Percentiles rank a stretch among this genome's conserved stretches.
These are phyloP conservation scores for Drosophila anomalipes DNA, from an alignment of 2,888 invertebrate genomes.

Conservation along the genomic window DNA sequence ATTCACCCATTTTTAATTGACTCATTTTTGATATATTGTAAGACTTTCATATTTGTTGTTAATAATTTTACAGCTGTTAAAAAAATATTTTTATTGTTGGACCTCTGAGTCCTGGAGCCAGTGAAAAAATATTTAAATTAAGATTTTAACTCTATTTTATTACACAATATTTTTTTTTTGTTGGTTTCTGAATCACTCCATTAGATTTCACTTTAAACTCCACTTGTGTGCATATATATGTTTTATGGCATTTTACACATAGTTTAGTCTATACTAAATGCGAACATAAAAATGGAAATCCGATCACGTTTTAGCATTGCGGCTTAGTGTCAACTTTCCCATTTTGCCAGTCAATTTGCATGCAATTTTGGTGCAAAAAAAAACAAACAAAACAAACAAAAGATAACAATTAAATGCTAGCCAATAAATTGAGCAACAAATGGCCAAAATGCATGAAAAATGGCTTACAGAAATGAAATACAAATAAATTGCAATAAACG, in stretches of 20 bases:
- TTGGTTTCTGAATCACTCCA: background rate
- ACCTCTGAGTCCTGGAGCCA: background rate
- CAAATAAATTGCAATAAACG: constrained; percentile 3
- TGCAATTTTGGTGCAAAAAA: constrained; percentile 20
- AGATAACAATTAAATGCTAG: constrained; percentile 38
- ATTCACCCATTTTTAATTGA: background rate
- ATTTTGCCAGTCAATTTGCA: constrained; percentile 44
- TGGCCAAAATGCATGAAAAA: constrained; percentile 33
- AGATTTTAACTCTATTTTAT: background rate
- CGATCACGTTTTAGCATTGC: constrained; percentile 70
- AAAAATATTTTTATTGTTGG: background rate
- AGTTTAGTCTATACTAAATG: background rate
- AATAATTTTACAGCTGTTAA: background rate
- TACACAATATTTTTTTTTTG: background rate
- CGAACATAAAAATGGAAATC: constrained; percentile 30
- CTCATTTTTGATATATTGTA: background rate
- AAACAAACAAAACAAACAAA: background rate
- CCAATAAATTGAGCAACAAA: constrained; percentile 43
- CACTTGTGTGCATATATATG: background rate
- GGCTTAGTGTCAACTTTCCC: constrained; percentile 13
- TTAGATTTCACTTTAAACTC: background rate
- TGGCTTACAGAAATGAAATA: background rate
- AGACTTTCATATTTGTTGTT: background rate
- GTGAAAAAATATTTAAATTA: no score
- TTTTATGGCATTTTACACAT: background rate